Evolutionary conservation across 2,113 vertebrate genomes (phyloP), one percentile per base, ranked within the genome.

Genomic region (Dicentrarchus labrax): DNA sequence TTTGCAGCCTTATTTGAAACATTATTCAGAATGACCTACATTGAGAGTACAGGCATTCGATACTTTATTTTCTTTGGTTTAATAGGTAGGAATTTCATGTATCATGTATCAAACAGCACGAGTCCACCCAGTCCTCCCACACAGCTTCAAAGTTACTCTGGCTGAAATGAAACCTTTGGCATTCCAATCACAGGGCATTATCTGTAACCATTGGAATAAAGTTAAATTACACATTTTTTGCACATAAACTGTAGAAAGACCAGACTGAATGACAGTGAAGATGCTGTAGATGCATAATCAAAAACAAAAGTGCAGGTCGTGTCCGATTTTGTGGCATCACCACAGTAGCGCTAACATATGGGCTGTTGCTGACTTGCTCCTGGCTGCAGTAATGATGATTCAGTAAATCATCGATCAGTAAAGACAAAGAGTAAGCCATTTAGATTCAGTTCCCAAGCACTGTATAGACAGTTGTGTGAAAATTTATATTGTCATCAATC

Each of bases 21-120:
- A 2, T n/a, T 38, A 38, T 17, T 56, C 15, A 41, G 61, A 30
- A 19, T 57, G 13, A 43, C 30, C n/a, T 4, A 41, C 30, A 45
- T 21, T 8, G 36, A 61, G 21, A 50, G 30, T 30, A 30, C 30
- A 30, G 30, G 30, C 4, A 30, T 30, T 30, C 30, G n/a, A 38
- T 8, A 9, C 60, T 66, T 59, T 17, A 15, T 30, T 71, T 77
- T 48, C 11, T 72, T 48, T 50, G 0, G 15, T 71, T 83, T 72
- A 45, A 74, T 36, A 10, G 39, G 38, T 30, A 41, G 21, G 17
- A 24, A 38, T 43, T 43, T 71, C 4, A 19, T 54, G 1, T 39
- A 39, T 70, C 8, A 24, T 54, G 3, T 51, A 45, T 71, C 9
- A 73, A 65, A 72, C 6, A 8, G 24, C 47, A 48, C 8, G 30